Base-by-base conservation (phyloP, 2,797 vertebrate genomes). In the Rhynchonycteris naso region DNA sequence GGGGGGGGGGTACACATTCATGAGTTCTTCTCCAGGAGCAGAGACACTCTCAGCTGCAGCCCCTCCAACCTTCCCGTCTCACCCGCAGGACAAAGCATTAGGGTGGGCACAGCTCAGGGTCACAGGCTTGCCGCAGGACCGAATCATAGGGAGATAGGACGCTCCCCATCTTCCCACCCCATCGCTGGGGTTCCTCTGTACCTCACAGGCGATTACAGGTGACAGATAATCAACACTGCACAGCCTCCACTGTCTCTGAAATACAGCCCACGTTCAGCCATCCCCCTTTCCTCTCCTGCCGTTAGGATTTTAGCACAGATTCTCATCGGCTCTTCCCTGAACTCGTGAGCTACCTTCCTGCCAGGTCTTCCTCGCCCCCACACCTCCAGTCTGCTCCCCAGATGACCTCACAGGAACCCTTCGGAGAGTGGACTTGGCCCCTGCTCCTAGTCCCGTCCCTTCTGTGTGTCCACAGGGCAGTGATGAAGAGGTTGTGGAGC, bases 1-100 rank as follows among this genome's bases (percentile, higher is more conserved):
- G 38, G 5, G 4, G 4, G 11, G 1, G 14, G 14, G 1, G 4
- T 16, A 12, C 6, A 19, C 7, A 28, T 72, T 30, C 10, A 1
- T 66, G 81, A 83, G 6, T 59, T 66, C 66, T 50, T 16, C 14
- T 43, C 14, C 35, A 66, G 16, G 5, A 38, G 33, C 43, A 50
- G 7, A 16, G 30, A 30, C 13, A 28, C 5, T 18, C 18, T 16
- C 12, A 30, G 19, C 18, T 35, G 12, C 21, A 7, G 30, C 1
- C 7, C 22, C 74, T 43, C 28, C 3, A 21, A 33, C n/a, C 14
- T 76, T 52, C 14, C 26, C 58, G 22, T 84, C 26, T 85, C 38
- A 59, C 10, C 5, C 28, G 11, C 1, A 1, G 15, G 33, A 2
- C 26, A 52, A 79, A 58, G 8, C 15, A 56, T 16, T 33, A 22